phyloP scores from a whole-genome alignment of 1,140 invertebrate genomes.

The Cataglyphis hispanica region DNA sequence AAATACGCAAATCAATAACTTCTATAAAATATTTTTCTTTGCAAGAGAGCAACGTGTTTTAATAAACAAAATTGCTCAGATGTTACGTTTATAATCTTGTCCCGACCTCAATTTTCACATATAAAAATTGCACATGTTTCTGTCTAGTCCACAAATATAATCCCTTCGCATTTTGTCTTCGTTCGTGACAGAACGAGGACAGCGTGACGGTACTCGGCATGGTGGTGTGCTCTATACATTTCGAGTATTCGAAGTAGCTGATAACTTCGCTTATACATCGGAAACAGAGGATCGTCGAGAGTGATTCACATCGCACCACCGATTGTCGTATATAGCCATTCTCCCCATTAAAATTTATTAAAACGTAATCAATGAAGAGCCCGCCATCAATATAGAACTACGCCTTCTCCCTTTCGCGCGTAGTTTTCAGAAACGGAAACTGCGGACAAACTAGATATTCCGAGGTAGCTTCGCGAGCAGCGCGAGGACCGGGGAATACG shows the following conservation, averaged over 20 bases:
- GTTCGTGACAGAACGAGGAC: conserved; percentile 55
- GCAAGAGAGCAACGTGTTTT: neutral
- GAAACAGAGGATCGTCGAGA: conserved; percentile 42
- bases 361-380: conserved; percentile 65
- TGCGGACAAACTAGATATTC: conserved; percentile 64
- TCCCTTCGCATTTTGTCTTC: conserved; percentile 41
- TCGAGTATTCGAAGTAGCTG: conserved; percentile 51
- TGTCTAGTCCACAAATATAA: conserved; percentile 54
- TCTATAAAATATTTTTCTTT: neutral
- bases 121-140: conserved; percentile 55
- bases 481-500: conserved; percentile 20
- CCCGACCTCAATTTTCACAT: conserved; percentile 27
- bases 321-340: neutral
- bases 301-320: neutral
- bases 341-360: conserved; percentile 44
- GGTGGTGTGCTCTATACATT: neutral
- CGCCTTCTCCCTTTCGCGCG: conserved; percentile 29
- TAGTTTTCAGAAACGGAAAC: conserved; percentile 51
- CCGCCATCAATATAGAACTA: conserved; percentile 23
- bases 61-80: neutral
- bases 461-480: neutral
- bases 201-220: conserved; percentile 39
- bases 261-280: conserved; percentile 53
- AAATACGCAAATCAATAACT: conserved; percentile 2
- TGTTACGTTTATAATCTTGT: neutral